Evolutionary conservation across 2,888 invertebrate species (phyloP), one percentile per base, ranked within the genome.

Genomic region (Melinopterus prodromus): DNA sequence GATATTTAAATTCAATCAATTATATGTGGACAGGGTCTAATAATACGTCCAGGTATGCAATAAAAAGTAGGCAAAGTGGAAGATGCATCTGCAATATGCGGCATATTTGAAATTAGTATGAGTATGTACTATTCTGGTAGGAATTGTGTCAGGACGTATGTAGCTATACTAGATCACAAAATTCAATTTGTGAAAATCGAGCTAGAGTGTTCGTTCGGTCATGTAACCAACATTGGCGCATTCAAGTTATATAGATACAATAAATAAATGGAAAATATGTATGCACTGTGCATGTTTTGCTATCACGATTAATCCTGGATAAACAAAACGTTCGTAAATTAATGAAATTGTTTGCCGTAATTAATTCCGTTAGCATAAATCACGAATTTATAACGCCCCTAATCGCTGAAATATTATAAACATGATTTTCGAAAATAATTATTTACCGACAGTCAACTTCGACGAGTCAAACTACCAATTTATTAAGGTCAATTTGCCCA

Each of bases 351-450:
- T 72, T 74, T 72, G 38, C 74, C 71, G 37, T 78, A 78, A 78
- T 78, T 78, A 78, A 78, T 78, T 72, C 69, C 35, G 78, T 78
- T 72, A 36, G 53, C 78, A 72, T 78, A 78, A 78, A 78, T 78
- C 78, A 78, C 16, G 36, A 53, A 72, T 72, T 71, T 78, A 78
- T 78, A 71, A 74, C 74, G 74, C 14, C 38, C 78, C 71, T 78
- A 78, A 78, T 78, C 78, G 78, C 16, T 71, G 78, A 72, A 78
- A 78, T 74, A 72, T 71, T 78, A 72, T 78, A 78, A 78, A 78
- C 77, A 53, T 69, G 53, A 77, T 77, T 53, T 53, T 77, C 77
- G 53, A 53, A 77, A 77, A 77, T 69, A 77, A 77, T 77, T 77
- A 77, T 69, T 77, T 77, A 77, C 69, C 53, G 77, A 69, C 77